Conservation (phyloP, 2,888 invertebrate species). For the Athrips mouffetella region DNA sequence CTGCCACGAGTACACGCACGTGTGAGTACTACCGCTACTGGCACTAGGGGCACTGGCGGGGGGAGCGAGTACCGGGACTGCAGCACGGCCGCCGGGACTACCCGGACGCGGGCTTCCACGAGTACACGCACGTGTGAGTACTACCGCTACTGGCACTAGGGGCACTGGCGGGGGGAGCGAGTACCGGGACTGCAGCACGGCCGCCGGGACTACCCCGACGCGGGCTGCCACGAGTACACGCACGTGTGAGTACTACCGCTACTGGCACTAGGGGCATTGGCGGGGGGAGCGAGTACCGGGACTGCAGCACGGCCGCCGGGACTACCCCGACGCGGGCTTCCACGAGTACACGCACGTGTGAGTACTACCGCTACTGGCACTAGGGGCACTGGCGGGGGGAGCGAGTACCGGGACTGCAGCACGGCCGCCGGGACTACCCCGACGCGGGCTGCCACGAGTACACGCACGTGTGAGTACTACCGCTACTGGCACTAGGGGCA, state of each 20-base stretch:
- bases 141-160: not conserved
- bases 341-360: no score
- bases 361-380: slow-evolving; percentile 96
- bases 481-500: no score
- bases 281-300: no score
- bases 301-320: slow-evolving; percentile 92
- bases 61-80: no score
- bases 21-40: slow-evolving; percentile 81
- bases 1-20: slow-evolving; percentile 98
- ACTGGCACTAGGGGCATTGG: no score
- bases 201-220: slow-evolving; percentile 92
- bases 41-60: not conserved
- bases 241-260: slow-evolving; percentile 97
- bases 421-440: slow-evolving; percentile 93
- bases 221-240: slow-evolving; percentile 97
- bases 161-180: no score
- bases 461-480: slow-evolving; percentile 96
- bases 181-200: slow-evolving; percentile 97
- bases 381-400: slow-evolving; percentile 98
- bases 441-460: slow-evolving; percentile 98
- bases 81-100: slow-evolving; percentile 76
- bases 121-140: slow-evolving; percentile 96
- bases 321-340: not conserved
- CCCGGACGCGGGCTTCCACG: slow-evolving; percentile 95
- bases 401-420: slow-evolving; percentile 97